Conservation (phyloP, 2,888 invertebrate genomes). For the Eilema caniola region DNA sequence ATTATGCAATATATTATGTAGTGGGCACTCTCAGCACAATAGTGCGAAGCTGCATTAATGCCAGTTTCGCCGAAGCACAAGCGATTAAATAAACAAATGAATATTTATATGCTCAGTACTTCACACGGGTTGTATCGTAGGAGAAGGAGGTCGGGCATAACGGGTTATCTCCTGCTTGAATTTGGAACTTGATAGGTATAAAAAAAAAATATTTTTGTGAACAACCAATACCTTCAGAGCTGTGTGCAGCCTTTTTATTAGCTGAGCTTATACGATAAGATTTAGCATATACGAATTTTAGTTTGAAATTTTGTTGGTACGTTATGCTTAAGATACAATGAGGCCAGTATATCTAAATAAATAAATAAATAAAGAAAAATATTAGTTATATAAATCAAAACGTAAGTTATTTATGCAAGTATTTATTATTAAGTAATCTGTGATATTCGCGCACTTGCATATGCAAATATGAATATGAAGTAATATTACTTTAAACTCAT, state of each 20-base stretch:
- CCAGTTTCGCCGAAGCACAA: neutral
- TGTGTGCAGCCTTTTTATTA: too few relatives aligned
- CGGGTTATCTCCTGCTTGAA: neutral
- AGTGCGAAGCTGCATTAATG: neutral
- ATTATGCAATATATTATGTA: constrained; percentile 7
- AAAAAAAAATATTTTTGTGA: neutral
- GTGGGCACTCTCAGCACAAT: constrained; percentile 3
- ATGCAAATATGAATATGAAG: neutral
- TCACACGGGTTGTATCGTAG: neutral
- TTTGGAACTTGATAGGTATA: neutral
- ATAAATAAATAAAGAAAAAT: neutral
- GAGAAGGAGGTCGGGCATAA: neutral
- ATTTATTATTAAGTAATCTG: neutral
- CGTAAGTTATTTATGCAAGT: constrained; percentile 1
- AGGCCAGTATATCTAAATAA: neutral
- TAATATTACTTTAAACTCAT: neutral
- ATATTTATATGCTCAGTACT: constrained; percentile 7
- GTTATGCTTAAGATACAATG: neutral
- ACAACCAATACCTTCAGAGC: too few relatives aligned
- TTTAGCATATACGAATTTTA: neutral
- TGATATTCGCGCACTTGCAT: neutral
- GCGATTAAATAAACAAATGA: constrained; percentile 5
- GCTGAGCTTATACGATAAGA: too few relatives aligned
- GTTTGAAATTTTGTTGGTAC: neutral
- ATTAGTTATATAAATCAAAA: neutral